phyloP scores from a whole-genome alignment of 2,888 invertebrate genomes.

The Ophion obscuratus region DNA sequence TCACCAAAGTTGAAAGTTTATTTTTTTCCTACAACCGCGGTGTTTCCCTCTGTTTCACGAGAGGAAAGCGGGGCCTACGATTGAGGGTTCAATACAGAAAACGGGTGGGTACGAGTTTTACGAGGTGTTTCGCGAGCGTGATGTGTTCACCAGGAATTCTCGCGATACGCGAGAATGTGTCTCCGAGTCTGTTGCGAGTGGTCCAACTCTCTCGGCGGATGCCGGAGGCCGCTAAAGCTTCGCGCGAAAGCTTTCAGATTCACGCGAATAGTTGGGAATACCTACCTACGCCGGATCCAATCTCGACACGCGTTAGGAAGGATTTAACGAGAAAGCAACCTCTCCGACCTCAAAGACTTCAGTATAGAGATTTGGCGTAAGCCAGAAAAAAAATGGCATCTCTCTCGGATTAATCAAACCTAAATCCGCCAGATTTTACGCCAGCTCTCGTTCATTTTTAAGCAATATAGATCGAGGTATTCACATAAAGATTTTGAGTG shows the following conservation, averaged over 20 bases:
- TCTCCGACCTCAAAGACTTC: neutral
- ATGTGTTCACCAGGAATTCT: conserved; percentile 41
- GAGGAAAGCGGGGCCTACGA: neutral
- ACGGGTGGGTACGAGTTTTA: conserved; percentile 42
- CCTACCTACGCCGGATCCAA: conserved; percentile 42
- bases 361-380: neutral
- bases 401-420: neutral
- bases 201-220: neutral
- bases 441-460: neutral
- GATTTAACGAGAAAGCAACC: conserved; percentile 38
- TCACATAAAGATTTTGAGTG: neutral
- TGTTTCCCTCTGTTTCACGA: conserved; percentile 42
- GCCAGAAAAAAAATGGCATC: neutral
- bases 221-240: conserved; percentile 24
- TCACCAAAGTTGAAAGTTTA: conserved; percentile 47
- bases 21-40: conserved; percentile 18
- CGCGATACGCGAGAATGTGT: conserved; percentile 30
- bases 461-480: neutral
- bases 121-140: conserved; percentile 37
- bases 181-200: conserved; percentile 15
- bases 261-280: conserved; percentile 21
- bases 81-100: conserved; percentile 20
- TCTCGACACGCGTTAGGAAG: conserved; percentile 42
- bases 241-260: conserved; percentile 27
- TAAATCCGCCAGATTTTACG: neutral